phyloP scores from a whole-genome alignment of 2,113 vertebrate genomes.

The Bufo gargarizans region DNA sequence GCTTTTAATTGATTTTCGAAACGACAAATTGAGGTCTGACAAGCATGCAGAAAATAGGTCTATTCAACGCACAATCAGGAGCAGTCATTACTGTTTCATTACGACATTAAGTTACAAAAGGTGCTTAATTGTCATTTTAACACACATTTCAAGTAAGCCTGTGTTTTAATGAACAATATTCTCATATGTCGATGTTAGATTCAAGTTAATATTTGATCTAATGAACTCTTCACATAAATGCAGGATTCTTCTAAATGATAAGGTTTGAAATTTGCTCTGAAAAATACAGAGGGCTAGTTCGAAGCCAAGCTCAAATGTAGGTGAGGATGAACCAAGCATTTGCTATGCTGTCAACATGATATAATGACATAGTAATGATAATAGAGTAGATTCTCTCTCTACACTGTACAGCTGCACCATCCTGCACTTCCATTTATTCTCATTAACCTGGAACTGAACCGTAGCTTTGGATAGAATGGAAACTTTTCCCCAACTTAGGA shows the following conservation, averaged over 20 bases:
- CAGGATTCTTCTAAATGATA: background rate
- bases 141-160: constrained; percentile 34
- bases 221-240: background rate
- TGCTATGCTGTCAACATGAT: constrained; percentile 1
- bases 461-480: background rate
- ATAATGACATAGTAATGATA: constrained; percentile 36
- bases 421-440: constrained; percentile 28
- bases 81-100: constrained; percentile 46
- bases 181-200: constrained; percentile 17
- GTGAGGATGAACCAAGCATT: background rate
- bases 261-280: background rate
- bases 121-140: constrained; percentile 47
- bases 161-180: constrained; percentile 40
- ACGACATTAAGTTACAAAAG: constrained; percentile 46
- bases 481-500: background rate
- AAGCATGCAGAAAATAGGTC: constrained; percentile 52
- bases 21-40: constrained; percentile 54
- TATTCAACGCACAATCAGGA: constrained; percentile 50
- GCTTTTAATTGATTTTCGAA: constrained; percentile 58
- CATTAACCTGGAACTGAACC: constrained; percentile 35
- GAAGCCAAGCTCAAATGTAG: background rate
- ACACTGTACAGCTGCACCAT: constrained; percentile 8
- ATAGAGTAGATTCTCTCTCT: constrained; percentile 23
- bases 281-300: background rate
- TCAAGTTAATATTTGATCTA: constrained; percentile 36